These are phyloP conservation scores for Drosophila formosana DNA, from an alignment of 2,888 invertebrate species.

Conservation along the genomic window DNA sequence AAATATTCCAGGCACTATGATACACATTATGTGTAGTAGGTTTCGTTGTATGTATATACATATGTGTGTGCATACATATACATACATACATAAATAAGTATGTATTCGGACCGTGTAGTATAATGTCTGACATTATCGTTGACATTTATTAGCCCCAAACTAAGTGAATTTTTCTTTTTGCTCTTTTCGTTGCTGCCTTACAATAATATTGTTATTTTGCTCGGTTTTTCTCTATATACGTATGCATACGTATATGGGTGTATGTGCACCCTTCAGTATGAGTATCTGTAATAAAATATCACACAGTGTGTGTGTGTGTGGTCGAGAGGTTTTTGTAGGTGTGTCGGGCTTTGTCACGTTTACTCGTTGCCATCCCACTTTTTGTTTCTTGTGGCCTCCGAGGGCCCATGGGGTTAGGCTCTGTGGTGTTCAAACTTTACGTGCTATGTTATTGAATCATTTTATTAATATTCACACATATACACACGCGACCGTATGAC, in stretches of 20 bases:
- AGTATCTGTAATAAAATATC: slow-evolving; percentile 42
- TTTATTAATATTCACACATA: slow-evolving; percentile 68
- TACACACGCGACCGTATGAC: slow-evolving; percentile 3
- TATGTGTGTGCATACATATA: neutral
- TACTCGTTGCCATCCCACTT: slow-evolving; percentile 32
- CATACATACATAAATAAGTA: neutral
- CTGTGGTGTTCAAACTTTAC: slow-evolving; percentile 43
- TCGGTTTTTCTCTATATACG: neutral
- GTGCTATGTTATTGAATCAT: slow-evolving; percentile 68
- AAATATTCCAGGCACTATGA: neutral
- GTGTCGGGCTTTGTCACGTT: slow-evolving; percentile 54
- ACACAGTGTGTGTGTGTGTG: slow-evolving; percentile 18
- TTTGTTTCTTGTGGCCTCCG: slow-evolving; percentile 32
- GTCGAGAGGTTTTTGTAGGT: slow-evolving; percentile 36
- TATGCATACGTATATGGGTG: slow-evolving; percentile 5
- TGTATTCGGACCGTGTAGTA: slow-evolving; percentile 24
- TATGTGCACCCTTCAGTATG: slow-evolving; percentile 38
- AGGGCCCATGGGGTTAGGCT: slow-evolving; percentile 21
- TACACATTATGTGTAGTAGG: neutral
- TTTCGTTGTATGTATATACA: neutral
- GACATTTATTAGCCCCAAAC: slow-evolving; percentile 74
- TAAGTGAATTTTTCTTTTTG: slow-evolving; percentile 62
- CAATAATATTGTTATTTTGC: slow-evolving; percentile 54
- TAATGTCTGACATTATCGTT: slow-evolving; percentile 74
- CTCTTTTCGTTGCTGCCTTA: slow-evolving; percentile 26